phyloP scores from a whole-genome alignment of 2,113 vertebrate genomes.

The Nothobranchius kuhntae region DNA sequence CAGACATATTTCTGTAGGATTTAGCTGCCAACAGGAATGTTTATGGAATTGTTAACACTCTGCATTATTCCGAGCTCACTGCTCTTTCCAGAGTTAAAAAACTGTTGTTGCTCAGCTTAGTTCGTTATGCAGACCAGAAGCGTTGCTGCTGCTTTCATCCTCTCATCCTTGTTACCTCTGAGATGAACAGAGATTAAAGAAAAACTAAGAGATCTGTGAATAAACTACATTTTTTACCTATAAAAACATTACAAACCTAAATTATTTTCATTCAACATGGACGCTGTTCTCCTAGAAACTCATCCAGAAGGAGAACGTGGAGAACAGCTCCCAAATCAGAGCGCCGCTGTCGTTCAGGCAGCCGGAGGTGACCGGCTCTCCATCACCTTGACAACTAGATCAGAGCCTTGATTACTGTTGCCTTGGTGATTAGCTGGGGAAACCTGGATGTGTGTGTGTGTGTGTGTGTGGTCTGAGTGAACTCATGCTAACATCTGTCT shows the following conservation, averaged over 20 bases:
- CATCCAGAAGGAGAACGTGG: background rate
- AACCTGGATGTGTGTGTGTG: conserved; percentile 20
- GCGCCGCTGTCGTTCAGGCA: conserved; percentile 26
- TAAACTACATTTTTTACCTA: too few relatives aligned
- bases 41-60: conserved; percentile 23
- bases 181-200: too few relatives aligned
- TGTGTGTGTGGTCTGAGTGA: conserved; percentile 3
- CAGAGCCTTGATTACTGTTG: conserved; percentile 70
- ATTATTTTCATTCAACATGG: too few relatives aligned
- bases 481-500: background rate
- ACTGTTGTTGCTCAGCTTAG: background rate
- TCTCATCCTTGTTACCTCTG: too few relatives aligned
- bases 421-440: conserved; percentile 68
- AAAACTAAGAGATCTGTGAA: too few relatives aligned
- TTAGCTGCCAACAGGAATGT: conserved; percentile 28
- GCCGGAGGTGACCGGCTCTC: conserved; percentile 53
- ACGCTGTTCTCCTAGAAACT: too few relatives aligned
- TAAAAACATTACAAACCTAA: too few relatives aligned
- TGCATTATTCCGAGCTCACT: background rate
- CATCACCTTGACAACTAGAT: conserved; percentile 72
- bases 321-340: conserved; percentile 1
- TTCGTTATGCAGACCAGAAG: too few relatives aligned
- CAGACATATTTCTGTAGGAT: conserved; percentile 38
- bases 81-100: too few relatives aligned
- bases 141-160: too few relatives aligned